A percentile compares a stretch with the other conserved stretches of the same genome.
phyloP scores from a whole-genome alignment of 2,888 invertebrate species.

The Tiliacea aurago region DNA sequence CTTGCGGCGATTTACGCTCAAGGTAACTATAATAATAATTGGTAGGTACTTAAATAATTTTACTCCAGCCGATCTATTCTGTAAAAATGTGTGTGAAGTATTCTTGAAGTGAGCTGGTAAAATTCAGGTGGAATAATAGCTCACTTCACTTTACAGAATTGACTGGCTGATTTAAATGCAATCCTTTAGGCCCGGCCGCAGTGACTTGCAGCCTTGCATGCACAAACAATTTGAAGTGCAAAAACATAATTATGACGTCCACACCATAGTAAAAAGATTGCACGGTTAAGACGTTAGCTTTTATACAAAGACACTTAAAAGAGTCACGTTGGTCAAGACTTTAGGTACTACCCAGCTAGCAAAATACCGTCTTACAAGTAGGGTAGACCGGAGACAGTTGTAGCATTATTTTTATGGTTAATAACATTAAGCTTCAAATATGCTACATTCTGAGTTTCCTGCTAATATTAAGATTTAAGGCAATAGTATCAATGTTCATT shows the following conservation, averaged over 20 bases:
- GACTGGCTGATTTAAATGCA: neutral
- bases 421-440: no score
- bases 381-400: no score
- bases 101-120: no score
- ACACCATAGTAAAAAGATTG: neutral
- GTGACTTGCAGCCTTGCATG: neutral
- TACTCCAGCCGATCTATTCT: neutral
- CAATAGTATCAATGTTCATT: no score
- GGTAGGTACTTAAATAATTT: neutral
- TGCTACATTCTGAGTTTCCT: no score
- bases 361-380: no score
- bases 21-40: slow-evolving; percentile 70
- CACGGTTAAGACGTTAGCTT: neutral
- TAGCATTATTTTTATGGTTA: no score
- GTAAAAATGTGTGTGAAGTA: no score
- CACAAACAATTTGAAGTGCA: neutral
- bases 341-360: no score
- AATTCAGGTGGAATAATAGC: no score
- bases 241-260: neutral
- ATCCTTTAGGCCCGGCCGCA: neutral
- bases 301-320: neutral
- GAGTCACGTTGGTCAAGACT: neutral
- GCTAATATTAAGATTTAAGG: no score
- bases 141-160: no score
- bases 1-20: slow-evolving; percentile 86